Evolutionary conservation across 1,140 invertebrate genomes (phyloP).

Genomic region (Ladona fulva): DNA sequence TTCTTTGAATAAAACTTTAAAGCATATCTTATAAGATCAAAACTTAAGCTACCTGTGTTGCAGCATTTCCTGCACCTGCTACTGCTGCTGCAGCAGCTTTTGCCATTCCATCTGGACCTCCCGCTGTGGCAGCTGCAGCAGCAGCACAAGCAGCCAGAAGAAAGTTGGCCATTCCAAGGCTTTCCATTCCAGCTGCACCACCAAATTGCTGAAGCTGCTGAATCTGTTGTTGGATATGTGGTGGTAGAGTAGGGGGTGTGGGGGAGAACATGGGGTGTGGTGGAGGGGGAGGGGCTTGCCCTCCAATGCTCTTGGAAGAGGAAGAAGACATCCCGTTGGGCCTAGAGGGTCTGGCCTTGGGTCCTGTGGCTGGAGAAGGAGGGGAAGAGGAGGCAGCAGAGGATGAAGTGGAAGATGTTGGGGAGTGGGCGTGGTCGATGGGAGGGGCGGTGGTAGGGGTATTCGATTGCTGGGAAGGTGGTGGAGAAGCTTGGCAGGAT

Average conservation of each 20-base stretch:
- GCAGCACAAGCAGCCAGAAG: background rate
- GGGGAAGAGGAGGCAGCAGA: background rate
- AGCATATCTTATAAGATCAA: too few species aligned
- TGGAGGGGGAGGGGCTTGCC: background rate
- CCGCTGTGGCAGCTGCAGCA: background rate
- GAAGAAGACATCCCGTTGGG: background rate
- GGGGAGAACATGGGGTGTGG: background rate
- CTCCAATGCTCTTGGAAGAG: too few species aligned
- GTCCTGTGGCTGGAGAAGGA: background rate
- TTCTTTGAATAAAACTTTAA: too few species aligned
- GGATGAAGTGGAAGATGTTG: background rate
- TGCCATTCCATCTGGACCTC: constrained; percentile 21
- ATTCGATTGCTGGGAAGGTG: background rate
- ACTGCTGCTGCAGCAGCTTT: constrained; percentile 29
- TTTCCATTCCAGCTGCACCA: background rate
- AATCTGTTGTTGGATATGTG: background rate
- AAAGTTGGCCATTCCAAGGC: background rate
- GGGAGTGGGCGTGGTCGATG: background rate
- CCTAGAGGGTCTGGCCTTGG: background rate
- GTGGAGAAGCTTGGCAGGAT: background rate
- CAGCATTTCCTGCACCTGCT: background rate
- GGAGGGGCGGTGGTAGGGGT: background rate
- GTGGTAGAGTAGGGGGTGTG: background rate
- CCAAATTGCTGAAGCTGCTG: background rate
- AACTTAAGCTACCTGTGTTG: background rate